Base-by-base conservation (phyloP, 2,888 invertebrate genomes). In the Harpalus rufipes region DNA sequence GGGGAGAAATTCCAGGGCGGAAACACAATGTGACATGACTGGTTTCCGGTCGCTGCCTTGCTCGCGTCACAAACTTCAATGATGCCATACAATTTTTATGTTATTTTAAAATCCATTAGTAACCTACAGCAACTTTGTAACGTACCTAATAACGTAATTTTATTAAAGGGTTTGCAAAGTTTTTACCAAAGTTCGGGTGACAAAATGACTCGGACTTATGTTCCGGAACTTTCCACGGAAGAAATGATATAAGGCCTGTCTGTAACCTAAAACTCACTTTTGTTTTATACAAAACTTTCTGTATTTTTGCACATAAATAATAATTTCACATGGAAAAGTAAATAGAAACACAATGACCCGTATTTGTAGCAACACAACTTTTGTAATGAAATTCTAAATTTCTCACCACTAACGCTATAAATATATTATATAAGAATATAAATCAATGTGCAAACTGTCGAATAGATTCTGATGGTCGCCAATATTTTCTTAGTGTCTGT, bases 21-120 rank as follows among this genome's bases (percentile, higher is more conserved):
- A 68, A 68, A 68, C 68, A 68, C 68, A 68, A 68, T 68, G 68
- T 68, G 68, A 68, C 68, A 68, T 39, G 68, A 68, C 68, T 21
- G 63, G 63, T 63, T 63, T 68, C 68, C 32, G 39, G 39, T 39
- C 25, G 68, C 32, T 68, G 32, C 39, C n/a, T 25, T 68, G 32
- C 68, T 12, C 32, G 39, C 68, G 68, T 68, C 68, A 39, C 68
- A 68, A 68, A 68, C 68, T 68, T 14, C 68, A 25, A 68, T 68
- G 39, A 68, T 41, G 68, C 59, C 25, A 8, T 81, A 68, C 72
- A 81, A 81, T 81, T 81, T 81, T 81, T 81, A 81, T 81, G 81
- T 81, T 68, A 81, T 81, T 81, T 81, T 81, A 81, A 81, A 81
- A 81, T 65, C 81, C 81, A 81, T 81, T 81, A 81, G 68, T 25